Conservation (phyloP, 2,797 vertebrate genomes). For the Gambelia wislizenii region DNA sequence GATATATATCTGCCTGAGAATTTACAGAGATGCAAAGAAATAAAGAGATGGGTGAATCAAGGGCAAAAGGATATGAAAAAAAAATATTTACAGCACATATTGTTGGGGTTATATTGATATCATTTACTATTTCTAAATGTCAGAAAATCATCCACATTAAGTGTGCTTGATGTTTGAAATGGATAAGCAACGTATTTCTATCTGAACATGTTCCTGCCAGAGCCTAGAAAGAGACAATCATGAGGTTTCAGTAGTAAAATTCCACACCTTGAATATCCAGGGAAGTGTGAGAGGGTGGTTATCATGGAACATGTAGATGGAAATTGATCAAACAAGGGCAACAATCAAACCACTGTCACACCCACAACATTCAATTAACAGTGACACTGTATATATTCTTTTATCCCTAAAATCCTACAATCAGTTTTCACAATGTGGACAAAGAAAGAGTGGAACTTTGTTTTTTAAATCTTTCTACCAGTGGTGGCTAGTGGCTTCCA, state of each 20-base stretch:
- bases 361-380: background rate
- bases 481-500: too few relatives aligned
- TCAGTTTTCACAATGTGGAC: background rate
- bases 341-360: background rate
- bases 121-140: background rate
- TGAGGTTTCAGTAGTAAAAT: background rate
- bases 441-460: background rate
- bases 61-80: background rate
- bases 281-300: background rate
- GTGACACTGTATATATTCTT: background rate
- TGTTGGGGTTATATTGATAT: background rate
- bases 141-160: background rate
- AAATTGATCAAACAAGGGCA: background rate
- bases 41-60: background rate
- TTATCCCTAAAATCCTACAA: background rate
- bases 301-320: background rate
- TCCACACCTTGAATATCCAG: background rate
- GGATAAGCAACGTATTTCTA: background rate
- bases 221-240: too few relatives aligned
- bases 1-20: background rate
- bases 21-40: background rate
- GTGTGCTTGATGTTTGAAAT: background rate
- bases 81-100: background rate
- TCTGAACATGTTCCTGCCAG: background rate
- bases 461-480: background rate